These are phyloP conservation scores for Oryzias javanicus DNA, from an alignment of 2,113 vertebrate genomes.

Conservation along the genomic window DNA sequence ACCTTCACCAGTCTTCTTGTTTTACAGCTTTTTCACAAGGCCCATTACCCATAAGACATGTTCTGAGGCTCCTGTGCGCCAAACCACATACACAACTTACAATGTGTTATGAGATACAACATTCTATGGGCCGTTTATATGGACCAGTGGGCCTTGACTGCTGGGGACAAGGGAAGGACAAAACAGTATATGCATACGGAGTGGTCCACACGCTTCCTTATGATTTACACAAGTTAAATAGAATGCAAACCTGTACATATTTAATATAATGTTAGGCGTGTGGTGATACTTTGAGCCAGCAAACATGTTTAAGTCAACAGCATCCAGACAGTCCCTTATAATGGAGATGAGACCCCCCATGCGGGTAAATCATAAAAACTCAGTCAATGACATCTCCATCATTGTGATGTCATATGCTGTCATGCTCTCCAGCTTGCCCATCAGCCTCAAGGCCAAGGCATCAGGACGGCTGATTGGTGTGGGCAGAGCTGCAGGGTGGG, in stretches of 20 bases:
- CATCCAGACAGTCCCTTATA: slow-evolving; percentile 1
- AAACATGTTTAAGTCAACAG: not conserved
- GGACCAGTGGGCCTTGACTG: slow-evolving; percentile 54
- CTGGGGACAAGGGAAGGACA: slow-evolving; percentile 50
- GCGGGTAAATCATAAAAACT: slow-evolving; percentile 60
- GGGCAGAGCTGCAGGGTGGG: slow-evolving; percentile 26
- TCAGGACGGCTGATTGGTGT: slow-evolving; percentile 52
- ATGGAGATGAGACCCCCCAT: slow-evolving; percentile 7
- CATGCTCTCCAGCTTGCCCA: slow-evolving; percentile 50
- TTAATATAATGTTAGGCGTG: not conserved
- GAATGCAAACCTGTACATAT: not conserved
- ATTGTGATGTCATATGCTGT: slow-evolving; percentile 67
- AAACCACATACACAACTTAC: slow-evolving; percentile 52
- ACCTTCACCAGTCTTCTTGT: slow-evolving; percentile 50
- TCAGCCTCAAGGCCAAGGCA: slow-evolving; percentile 63
- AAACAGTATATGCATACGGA: not conserved
- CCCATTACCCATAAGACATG: slow-evolving; percentile 51
- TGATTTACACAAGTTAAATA: not conserved
- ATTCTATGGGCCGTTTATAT: slow-evolving; percentile 57
- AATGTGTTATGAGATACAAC: slow-evolving; percentile 58
- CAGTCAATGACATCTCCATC: slow-evolving; percentile 71
- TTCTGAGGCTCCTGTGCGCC: slow-evolving; percentile 36
- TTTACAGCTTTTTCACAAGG: slow-evolving; percentile 54
- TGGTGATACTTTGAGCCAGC: not conserved
- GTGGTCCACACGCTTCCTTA: slow-evolving; percentile 1